Evolutionary conservation across 2,888 invertebrate genomes (phyloP), one percentile per base, ranked within the genome.

Genomic region (Ornithoptera priamus): DNA sequence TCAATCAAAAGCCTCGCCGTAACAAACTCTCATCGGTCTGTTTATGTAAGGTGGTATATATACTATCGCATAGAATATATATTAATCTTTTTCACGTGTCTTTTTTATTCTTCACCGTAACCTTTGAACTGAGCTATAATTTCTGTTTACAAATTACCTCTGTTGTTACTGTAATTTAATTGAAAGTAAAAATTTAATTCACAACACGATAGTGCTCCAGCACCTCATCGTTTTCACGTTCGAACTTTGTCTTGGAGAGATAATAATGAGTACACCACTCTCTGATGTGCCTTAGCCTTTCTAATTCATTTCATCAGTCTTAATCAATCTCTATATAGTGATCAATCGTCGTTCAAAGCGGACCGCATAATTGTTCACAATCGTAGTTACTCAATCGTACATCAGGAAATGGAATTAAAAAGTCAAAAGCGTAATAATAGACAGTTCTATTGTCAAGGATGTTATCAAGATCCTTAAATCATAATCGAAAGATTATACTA

Each of bases 51-150:
- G 7, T 53, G 18, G 18, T 53, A 53, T 18, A 53, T 53, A 46
- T 15, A 12, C 15, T 15, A 18, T n/a, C 53, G 6, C 5, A n/a
- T 3, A 22, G 17, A n/a, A 30, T n/a, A 53, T n/a, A 53, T 22
- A 53, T 63, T 53, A 63, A 63, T 82, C 83, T 83, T 85, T 85
- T 87, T 83, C 79, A 82, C n/a, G 85, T 85, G 64, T 70, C 72
- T 67, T 85, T 82, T 78, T 77, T 85, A 77, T 81, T 80, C 80
- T 79, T 82, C 78, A 80, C 81, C 81, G 87, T 85, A 87, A 89
- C 86, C 87, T 87, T 88, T 86, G 84, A 86, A 81, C 74, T 81
- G 8, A 10, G 46, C 42, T 62, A 62, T 67, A 57, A 67, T 62
- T 67, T 82, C 81, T 83, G 82, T 65, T 20, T 17, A 61, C 39